phyloP scores from a whole-genome alignment of 2,797 vertebrate genomes.

The Pelochelys cantorii region DNA sequence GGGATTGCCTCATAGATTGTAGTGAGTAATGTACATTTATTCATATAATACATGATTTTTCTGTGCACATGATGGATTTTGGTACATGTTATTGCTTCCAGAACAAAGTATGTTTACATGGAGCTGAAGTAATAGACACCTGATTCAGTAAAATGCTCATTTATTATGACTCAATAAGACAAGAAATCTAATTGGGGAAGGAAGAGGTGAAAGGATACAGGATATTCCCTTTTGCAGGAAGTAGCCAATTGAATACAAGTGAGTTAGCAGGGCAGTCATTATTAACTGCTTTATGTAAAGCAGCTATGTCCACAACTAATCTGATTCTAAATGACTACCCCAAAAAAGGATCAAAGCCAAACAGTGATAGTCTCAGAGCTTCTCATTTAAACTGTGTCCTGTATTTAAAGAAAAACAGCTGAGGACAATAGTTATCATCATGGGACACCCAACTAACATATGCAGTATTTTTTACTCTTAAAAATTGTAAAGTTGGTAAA shows the following conservation, averaged over 20 bases:
- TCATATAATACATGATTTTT: constrained; percentile 11
- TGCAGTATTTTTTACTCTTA: not conserved
- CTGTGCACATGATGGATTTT: constrained; percentile 48
- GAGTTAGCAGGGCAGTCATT: not conserved
- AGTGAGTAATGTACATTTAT: constrained; percentile 41
- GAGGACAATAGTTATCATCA: constrained; percentile 22
- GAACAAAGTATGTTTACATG: constrained; percentile 30
- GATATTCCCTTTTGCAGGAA: not conserved
- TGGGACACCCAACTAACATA: constrained; percentile 37
- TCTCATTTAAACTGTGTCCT: constrained; percentile 19
- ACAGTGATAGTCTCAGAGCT: constrained; percentile 13
- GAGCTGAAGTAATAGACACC: constrained; percentile 32
- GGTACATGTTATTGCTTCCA: constrained; percentile 43
- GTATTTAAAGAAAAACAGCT: constrained; percentile 32
- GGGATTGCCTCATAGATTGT: not conserved
- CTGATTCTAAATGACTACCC: not conserved
- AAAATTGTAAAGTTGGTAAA: not conserved
- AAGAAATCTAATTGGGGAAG: constrained; percentile 3
- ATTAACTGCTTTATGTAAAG: not conserved
- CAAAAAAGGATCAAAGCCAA: constrained; percentile 1
- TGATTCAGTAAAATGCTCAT: constrained; percentile 33
- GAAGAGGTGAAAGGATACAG: not conserved
- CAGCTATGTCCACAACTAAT: constrained; percentile 32
- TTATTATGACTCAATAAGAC: not conserved
- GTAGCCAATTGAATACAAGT: not conserved